Conservation (phyloP, 2,113 vertebrate genomes). For the Forbesichthys agassizii region DNA sequence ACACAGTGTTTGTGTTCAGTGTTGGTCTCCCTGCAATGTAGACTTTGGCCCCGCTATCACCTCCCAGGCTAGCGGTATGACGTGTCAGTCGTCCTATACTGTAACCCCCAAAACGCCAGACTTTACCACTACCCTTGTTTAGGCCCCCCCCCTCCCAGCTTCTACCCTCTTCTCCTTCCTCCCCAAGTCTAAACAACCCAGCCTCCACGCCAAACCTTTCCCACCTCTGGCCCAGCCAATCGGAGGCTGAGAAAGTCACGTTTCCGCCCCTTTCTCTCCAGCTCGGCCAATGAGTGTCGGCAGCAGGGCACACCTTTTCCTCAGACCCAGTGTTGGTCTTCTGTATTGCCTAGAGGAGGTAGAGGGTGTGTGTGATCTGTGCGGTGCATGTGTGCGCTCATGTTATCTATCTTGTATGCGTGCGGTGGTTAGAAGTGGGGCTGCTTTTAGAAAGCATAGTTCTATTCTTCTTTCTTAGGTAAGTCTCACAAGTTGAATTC, state of each 20-base stretch:
- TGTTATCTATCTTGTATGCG: slow-evolving; percentile 14
- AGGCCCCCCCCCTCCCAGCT: slow-evolving; percentile 37
- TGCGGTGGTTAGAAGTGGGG: slow-evolving; percentile 29
- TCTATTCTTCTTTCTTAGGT: slow-evolving; percentile 64
- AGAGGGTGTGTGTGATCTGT: slow-evolving; percentile 54
- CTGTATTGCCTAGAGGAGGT: slow-evolving; percentile 56
- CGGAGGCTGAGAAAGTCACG: slow-evolving; percentile 33
- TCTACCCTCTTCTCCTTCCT: slow-evolving; percentile 53
- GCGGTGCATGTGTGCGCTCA: slow-evolving; percentile 2
- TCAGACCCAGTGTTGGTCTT: slow-evolving; percentile 57
- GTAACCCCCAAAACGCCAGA: slow-evolving; percentile 30
- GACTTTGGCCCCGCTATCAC: slow-evolving; percentile 57
- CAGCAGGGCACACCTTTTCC: slow-evolving; percentile 74
- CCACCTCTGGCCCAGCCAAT: slow-evolving; percentile 60
- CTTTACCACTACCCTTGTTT: slow-evolving; percentile 34
- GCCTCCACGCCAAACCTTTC: slow-evolving; percentile 44
- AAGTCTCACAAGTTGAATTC: slow-evolving; percentile 53
- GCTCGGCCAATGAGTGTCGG: slow-evolving; percentile 63
- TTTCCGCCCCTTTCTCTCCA: slow-evolving; percentile 54
- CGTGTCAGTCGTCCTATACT: slow-evolving; percentile 52
- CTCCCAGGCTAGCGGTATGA: slow-evolving; percentile 34
- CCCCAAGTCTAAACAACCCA: slow-evolving; percentile 56
- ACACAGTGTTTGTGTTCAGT: slow-evolving; percentile 33
- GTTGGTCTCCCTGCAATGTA: slow-evolving; percentile 30
- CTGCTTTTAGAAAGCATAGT: slow-evolving; percentile 25